A percentile compares a stretch with the other conserved stretches of the same genome.
These are phyloP conservation scores for Microplitis manilae DNA, from an alignment of 2,888 invertebrate species.

Conservation along the genomic window DNA sequence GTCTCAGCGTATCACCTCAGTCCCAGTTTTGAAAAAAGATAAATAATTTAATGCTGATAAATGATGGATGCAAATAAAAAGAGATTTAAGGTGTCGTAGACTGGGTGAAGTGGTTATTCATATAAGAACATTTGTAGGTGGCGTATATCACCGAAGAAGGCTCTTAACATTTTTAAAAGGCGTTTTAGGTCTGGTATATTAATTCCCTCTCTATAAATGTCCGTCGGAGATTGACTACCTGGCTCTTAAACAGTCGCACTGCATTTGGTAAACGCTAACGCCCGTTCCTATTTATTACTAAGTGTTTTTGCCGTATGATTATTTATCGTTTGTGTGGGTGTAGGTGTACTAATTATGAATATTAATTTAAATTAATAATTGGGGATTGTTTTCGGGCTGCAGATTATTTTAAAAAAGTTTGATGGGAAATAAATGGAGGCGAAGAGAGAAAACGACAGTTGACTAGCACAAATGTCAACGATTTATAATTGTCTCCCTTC, in stretches of 20 bases:
- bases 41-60: background rate
- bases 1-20: no score
- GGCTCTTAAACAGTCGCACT: constrained; percentile 69
- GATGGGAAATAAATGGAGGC: no score
- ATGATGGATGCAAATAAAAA: background rate
- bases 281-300: constrained; percentile 7
- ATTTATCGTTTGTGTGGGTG: no score
- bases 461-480: constrained; percentile 66
- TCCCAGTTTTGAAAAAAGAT: background rate
- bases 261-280: constrained; percentile 66
- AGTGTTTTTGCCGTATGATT: background rate
- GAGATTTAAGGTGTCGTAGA: background rate
- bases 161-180: constrained; percentile 45
- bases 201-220: constrained; percentile 72
- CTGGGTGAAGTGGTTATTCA: background rate
- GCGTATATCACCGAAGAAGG: constrained; percentile 68
- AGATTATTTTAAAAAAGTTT: no score
- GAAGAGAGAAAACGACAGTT: background rate
- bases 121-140: constrained; percentile 52
- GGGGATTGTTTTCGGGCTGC: background rate
- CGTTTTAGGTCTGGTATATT: constrained; percentile 69
- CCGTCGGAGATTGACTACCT: constrained; percentile 69
- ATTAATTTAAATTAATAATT: background rate
- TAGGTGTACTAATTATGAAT: no score
- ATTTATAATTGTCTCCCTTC: constrained; percentile 68